These are phyloP conservation scores for Heteronetta atricapilla DNA, from an alignment of 2,113 vertebrate genomes.

Conservation along the genomic window DNA sequence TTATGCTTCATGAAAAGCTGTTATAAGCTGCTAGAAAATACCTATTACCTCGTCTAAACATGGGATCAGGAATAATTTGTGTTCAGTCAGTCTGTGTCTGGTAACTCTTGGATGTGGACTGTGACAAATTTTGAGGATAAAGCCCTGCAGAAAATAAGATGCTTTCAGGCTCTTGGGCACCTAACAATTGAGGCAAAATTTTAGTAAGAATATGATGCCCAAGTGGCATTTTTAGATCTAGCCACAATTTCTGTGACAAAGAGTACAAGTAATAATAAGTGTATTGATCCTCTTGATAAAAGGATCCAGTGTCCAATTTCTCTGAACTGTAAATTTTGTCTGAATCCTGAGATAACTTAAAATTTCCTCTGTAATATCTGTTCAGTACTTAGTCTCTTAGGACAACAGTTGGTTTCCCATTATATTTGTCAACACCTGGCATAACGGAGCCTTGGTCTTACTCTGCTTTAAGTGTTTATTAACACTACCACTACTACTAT, in stretches of 20 bases:
- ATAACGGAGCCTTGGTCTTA: neutral
- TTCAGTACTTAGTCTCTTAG: neutral
- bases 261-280: neutral
- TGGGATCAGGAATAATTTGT: neutral
- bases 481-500: neutral
- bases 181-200: neutral
- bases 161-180: neutral
- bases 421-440: neutral
- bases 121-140: neutral
- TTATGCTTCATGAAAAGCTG: neutral
- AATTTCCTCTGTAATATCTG: neutral
- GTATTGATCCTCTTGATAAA: neutral
- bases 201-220: neutral
- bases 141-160: neutral
- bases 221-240: neutral
- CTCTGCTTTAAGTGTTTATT: neutral
- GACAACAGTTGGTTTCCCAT: neutral
- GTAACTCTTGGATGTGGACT: neutral
- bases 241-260: neutral
- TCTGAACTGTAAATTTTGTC: neutral
- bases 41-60: neutral
- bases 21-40: neutral
- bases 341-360: neutral
- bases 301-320: neutral
- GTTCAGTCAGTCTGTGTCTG: neutral